phyloP scores from a whole-genome alignment of 2,797 vertebrate species.

The Gymnopithys bicolor region DNA sequence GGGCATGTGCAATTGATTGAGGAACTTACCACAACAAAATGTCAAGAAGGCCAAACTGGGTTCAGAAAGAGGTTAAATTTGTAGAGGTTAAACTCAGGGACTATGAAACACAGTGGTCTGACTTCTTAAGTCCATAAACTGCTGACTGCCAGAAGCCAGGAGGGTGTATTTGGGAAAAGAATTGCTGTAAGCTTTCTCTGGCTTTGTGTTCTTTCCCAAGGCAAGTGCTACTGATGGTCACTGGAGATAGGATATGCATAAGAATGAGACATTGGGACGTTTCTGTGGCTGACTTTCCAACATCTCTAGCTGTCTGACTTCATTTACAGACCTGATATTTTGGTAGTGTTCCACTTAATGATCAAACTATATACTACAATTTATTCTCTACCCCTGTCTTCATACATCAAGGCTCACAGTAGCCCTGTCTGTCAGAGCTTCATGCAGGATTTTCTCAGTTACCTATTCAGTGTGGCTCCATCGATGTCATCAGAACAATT shows the following conservation, averaged over 20 bases:
- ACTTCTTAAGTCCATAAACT: slow-evolving; percentile 25
- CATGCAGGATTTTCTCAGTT: background rate
- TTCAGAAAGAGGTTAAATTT: slow-evolving; percentile 56
- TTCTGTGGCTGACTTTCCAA: slow-evolving; percentile 6
- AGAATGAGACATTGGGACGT: background rate
- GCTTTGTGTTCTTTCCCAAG: slow-evolving; percentile 59
- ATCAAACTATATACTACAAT: background rate
- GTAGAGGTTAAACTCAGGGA: background rate
- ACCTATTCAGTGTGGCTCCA: background rate
- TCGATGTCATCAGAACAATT: background rate
- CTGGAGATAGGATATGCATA: slow-evolving; percentile 26
- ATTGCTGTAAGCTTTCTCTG: slow-evolving; percentile 35
- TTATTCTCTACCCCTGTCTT: background rate
- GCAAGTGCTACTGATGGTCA: slow-evolving; percentile 63
- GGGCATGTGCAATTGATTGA: background rate
- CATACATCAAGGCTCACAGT: background rate
- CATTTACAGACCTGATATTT: background rate
- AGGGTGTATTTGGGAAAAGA: slow-evolving; percentile 51
- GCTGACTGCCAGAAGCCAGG: slow-evolving; percentile 22
- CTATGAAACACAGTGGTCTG: slow-evolving; percentile 17
- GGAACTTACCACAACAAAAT: background rate
- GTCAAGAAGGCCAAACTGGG: background rate
- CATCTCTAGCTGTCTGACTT: background rate
- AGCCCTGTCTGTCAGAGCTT: background rate
- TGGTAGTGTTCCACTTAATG: background rate